phyloP scores from a whole-genome alignment of 2,888 invertebrate genomes.

The Syrista parreyssii region DNA sequence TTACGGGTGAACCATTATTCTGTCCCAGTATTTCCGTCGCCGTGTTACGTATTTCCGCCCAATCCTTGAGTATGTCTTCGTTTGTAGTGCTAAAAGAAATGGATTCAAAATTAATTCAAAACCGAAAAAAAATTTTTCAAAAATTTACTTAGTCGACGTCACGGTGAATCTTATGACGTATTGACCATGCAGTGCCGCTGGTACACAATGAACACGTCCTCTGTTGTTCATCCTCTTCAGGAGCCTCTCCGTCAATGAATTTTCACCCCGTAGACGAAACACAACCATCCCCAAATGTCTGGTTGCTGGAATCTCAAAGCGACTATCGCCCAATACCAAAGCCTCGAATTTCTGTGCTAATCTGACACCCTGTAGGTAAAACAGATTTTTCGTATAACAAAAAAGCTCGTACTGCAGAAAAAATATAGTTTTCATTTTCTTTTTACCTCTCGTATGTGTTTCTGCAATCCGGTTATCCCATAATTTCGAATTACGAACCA shows the following conservation, averaged over 20 bases:
- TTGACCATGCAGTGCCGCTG: slow-evolving; percentile 89
- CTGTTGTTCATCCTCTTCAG: slow-evolving; percentile 88
- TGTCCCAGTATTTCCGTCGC: slow-evolving; percentile 76
- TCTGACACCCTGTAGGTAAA: slow-evolving; percentile 78
- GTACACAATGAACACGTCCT: slow-evolving; percentile 93
- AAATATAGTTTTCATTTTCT: neutral
- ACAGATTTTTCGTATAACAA: neutral
- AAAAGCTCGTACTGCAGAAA: neutral
- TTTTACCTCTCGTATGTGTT: slow-evolving; percentile 88
- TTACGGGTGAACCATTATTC: slow-evolving; percentile 68
- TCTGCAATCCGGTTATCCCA: slow-evolving; percentile 90
- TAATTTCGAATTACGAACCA: slow-evolving; percentile 98
- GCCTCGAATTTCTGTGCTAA: slow-evolving; percentile 93
- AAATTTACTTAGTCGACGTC: slow-evolving; percentile 78
- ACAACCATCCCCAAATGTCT: slow-evolving; percentile 91
- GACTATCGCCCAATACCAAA: slow-evolving; percentile 80
- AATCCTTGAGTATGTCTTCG: slow-evolving; percentile 84
- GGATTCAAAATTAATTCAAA: neutral
- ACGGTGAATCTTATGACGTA: slow-evolving; percentile 95
- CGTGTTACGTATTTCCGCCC: slow-evolving; percentile 84
- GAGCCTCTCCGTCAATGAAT: slow-evolving; percentile 87
- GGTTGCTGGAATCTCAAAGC: slow-evolving; percentile 91
- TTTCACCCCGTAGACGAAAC: slow-evolving; percentile 87
- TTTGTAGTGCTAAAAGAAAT: slow-evolving; percentile 72
- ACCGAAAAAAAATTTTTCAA: neutral